Conservation (phyloP, 2,113 vertebrate genomes). For the Osmerus eperlanus region DNA sequence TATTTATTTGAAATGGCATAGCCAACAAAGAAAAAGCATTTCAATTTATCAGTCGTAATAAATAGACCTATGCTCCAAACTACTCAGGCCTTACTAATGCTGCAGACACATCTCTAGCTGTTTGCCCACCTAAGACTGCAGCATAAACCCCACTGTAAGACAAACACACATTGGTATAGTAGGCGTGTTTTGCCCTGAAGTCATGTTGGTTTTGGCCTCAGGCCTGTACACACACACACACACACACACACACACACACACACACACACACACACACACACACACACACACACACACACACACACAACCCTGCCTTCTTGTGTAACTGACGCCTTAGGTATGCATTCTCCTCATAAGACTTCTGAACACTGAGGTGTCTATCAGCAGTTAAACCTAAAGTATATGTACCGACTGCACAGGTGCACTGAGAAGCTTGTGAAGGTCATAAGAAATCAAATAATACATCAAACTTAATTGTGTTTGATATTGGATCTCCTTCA, state of each 20-base stretch:
- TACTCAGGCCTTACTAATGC: neutral
- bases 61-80: too few species aligned
- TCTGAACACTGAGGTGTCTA: neutral
- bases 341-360: constrained; percentile 8
- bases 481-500: too few species aligned
- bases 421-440: too few species aligned
- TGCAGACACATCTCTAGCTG: neutral
- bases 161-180: neutral
- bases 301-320: constrained; percentile 2
- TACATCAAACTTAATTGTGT: too few species aligned
- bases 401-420: too few species aligned
- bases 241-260: neutral
- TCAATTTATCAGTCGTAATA: too few species aligned
- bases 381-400: too few species aligned
- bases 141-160: neutral
- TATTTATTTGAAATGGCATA: too few species aligned
- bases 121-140: neutral
- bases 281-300: neutral
- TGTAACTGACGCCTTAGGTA: neutral
- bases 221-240: neutral
- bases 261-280: neutral
- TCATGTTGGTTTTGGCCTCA: neutral
- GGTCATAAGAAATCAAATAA: too few species aligned
- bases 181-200: neutral
- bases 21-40: too few species aligned